A percentile compares a stretch with the other conserved stretches of the same genome.
Evolutionary conservation across 2,797 vertebrate genomes (phyloP).

Genomic region (Paratrypauchen microcephalus): DNA sequence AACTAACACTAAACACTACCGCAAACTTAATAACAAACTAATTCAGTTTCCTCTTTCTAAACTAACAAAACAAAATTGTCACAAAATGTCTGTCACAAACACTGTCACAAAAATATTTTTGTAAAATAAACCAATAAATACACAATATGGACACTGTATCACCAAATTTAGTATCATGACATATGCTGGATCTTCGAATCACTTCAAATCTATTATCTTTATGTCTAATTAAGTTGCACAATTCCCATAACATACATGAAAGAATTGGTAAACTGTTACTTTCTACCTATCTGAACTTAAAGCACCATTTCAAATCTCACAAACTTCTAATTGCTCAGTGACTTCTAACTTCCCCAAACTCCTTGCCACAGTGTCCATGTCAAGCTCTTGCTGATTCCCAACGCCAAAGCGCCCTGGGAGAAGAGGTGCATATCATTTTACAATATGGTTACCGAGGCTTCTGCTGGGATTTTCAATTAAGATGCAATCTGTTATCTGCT

Average conservation of each 20-base stretch:
- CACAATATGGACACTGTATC: too few relatives aligned
- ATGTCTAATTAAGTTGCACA: background rate
- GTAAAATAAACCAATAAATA: too few relatives aligned
- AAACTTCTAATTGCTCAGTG: constrained; percentile 1
- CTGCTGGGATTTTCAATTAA: constrained; percentile 79
- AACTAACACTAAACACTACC: too few relatives aligned
- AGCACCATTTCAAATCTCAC: background rate
- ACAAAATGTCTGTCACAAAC: too few relatives aligned
- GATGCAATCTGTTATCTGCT: constrained; percentile 78
- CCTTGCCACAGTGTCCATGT: constrained; percentile 12
- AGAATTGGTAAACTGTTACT: background rate
- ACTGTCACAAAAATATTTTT: too few relatives aligned
- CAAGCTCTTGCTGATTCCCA: constrained; percentile 23
- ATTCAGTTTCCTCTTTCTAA: too few relatives aligned
- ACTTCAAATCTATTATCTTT: background rate
- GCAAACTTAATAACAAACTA: too few relatives aligned
- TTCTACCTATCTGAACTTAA: background rate
- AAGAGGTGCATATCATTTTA: constrained; percentile 67
- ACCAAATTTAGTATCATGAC: too few relatives aligned
- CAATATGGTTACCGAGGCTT: constrained; percentile 66
- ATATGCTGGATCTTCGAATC: background rate
- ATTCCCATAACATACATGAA: background rate
- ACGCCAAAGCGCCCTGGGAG: constrained; percentile 15
- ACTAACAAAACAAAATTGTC: too few relatives aligned
- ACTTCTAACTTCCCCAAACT: constrained; percentile 9